Base-by-base conservation (phyloP, 1,140 invertebrate species). In the Drosophila paulistorum region DNA sequence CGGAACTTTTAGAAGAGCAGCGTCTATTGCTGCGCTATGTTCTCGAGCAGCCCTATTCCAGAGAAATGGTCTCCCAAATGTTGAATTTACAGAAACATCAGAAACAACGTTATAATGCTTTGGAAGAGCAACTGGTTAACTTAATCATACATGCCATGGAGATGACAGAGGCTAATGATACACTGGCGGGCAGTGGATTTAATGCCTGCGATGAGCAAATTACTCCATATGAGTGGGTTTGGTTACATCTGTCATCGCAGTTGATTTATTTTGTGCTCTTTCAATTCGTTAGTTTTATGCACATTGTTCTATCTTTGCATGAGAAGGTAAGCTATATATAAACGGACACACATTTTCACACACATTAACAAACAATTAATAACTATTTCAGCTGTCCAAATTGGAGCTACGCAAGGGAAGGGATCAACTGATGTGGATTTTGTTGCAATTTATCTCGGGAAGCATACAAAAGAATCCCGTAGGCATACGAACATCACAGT, bases 401-500 rank as follows among this genome's bases (percentile, higher is more conserved):
- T 94, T 95, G 79, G 97, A 97, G 87, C 94, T 98, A 81, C 94
- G 96, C 58, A 97, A 97, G 92, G 98, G 98, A 0, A 93, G 98
- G 58, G 98, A 99, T 93, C 97, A 99, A 83, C 92, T 99, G 0
- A 99, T 99, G 98, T 99, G 98, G 98, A 96, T 98, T 4, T 92
- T 99, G n/a, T 92, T 99, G 7, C 98, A 99, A 92, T 99, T 98
- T 89, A 98, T 99, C 71, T 99, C 98, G 2, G 98, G 98, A 55
- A 98, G 97, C 89, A 99, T 99, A 86, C 97, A 98, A 92, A 96
- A 98, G 76, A 98, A 98, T 93, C 96, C 97, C 1, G 95, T 96
- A 93, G 35, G 94, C 93, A 91, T 20, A 20, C 0, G 6, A 14
- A 0, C 1, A 7, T 23, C 6, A 11, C 0, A 7, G 13, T 1